Percentiles rank a stretch among this genome's conserved stretches.
phyloP scores from a whole-genome alignment of 1,140 invertebrate species.

The Drosophila watanabei region DNA sequence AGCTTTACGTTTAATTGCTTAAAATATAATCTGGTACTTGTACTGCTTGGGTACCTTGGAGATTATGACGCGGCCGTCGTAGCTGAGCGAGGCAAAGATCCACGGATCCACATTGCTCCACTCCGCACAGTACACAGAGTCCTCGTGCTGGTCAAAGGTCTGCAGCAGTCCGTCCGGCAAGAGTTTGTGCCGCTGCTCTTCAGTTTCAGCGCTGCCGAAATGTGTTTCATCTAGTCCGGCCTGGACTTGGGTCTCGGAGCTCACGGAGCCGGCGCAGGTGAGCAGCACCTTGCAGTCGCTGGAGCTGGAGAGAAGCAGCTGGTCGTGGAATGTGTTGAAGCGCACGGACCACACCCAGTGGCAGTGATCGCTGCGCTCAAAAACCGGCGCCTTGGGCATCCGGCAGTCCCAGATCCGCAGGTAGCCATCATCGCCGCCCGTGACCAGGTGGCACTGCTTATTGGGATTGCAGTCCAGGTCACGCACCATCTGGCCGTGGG shows the following conservation, averaged over 20 bases:
- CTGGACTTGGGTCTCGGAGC: constrained; percentile 88
- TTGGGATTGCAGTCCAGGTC: constrained; percentile 99
- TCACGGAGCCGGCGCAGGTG: constrained; percentile 94
- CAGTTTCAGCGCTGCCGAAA: constrained; percentile 15
- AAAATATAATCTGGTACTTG: constrained; percentile 95
- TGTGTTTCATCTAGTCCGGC: constrained; percentile 28
- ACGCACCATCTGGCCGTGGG: constrained; percentile 94
- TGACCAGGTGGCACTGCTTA: constrained; percentile 96
- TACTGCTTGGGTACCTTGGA: constrained; percentile 96
- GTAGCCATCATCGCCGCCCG: constrained; percentile 97
- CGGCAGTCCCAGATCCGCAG: constrained; percentile 98
- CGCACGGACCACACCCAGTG: constrained; percentile 98
- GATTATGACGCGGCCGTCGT: constrained; percentile 97
- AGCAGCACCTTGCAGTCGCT: constrained; percentile 97
- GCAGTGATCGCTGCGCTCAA: constrained; percentile 95
- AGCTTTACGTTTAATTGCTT: constrained; percentile 54
- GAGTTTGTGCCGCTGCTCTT: constrained; percentile 89
- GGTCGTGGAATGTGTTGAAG: constrained; percentile 98
- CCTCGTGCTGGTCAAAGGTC: constrained; percentile 98
- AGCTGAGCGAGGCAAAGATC: constrained; percentile 98
- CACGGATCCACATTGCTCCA: constrained; percentile 99
- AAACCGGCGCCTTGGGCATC: constrained; percentile 91
- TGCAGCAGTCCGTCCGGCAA: constrained; percentile 89
- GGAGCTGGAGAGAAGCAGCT: constrained; percentile 97
- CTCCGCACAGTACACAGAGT: constrained; percentile 98